Percentiles rank a stretch among this genome's conserved stretches.
phyloP scores from a whole-genome alignment of 2,113 vertebrate species.

The Platycercus adscitus region DNA sequence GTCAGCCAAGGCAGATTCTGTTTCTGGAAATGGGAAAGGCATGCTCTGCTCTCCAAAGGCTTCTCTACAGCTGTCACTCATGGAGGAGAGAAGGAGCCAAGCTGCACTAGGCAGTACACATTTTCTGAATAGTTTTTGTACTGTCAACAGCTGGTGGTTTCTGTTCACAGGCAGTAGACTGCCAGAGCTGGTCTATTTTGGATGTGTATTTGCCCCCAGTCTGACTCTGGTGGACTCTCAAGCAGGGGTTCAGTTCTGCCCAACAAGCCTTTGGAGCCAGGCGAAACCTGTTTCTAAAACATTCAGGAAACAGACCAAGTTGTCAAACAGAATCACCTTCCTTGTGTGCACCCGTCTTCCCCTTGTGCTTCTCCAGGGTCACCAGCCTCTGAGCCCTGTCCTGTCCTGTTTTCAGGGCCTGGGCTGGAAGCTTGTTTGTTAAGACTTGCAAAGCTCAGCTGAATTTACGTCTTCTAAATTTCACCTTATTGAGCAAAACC shows the following conservation, averaged over 20 bases:
- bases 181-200: constrained; percentile 34
- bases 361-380: background rate
- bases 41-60: constrained; percentile 4
- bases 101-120: background rate
- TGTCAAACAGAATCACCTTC: background rate
- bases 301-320: background rate
- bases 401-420: background rate
- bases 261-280: background rate
- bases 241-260: background rate
- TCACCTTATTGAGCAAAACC: background rate
- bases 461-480: constrained; percentile 13
- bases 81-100: background rate
- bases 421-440: background rate
- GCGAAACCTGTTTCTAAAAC: background rate
- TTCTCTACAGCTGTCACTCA: constrained; percentile 59
- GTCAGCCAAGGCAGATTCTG: background rate
- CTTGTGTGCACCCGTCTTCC: background rate
- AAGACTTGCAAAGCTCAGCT: background rate
- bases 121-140: constrained; percentile 46
- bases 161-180: constrained; percentile 16
- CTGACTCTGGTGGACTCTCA: background rate
- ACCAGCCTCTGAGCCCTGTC: background rate
- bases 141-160: constrained; percentile 37
- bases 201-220: constrained; percentile 12
- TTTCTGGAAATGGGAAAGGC: constrained; percentile 50